Evolutionary conservation across 2,113 vertebrate genomes (phyloP).

Genomic region (Ardeotis arabs): DNA sequence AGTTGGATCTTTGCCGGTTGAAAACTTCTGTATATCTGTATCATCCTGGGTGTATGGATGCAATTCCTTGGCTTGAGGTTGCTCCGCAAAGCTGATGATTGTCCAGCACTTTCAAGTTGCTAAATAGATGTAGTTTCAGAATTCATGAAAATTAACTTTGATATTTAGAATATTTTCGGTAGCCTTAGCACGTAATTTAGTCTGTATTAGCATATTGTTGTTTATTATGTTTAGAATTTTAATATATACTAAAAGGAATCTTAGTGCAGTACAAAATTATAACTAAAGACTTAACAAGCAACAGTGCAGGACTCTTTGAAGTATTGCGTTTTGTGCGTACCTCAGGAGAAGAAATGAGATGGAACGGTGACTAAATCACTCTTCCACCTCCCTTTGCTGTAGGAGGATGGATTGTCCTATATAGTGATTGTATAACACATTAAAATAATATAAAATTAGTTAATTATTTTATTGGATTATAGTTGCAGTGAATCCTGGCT

Average conservation of each 20-base stretch:
- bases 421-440: not conserved
- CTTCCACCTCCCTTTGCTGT: not conserved
- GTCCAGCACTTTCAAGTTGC: not conserved
- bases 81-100: not conserved
- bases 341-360: not conserved
- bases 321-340: not conserved
- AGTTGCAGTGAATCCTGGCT: not conserved
- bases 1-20: not conserved
- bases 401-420: not conserved
- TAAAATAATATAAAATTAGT: not conserved
- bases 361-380: not conserved
- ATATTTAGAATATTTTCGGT: not conserved
- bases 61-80: not conserved
- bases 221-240: not conserved
- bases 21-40: not conserved
- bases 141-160: not conserved
- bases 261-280: not conserved
- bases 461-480: not conserved
- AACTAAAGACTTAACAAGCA: not conserved
- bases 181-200: not conserved
- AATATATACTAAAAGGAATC: not conserved
- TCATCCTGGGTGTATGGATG: not conserved
- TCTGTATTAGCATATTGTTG: not conserved
- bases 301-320: not conserved
- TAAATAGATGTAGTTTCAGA: not conserved